These are phyloP conservation scores for Hydroisotoma schaefferi DNA, from an alignment of 2,888 invertebrate genomes.

Conservation along the genomic window DNA sequence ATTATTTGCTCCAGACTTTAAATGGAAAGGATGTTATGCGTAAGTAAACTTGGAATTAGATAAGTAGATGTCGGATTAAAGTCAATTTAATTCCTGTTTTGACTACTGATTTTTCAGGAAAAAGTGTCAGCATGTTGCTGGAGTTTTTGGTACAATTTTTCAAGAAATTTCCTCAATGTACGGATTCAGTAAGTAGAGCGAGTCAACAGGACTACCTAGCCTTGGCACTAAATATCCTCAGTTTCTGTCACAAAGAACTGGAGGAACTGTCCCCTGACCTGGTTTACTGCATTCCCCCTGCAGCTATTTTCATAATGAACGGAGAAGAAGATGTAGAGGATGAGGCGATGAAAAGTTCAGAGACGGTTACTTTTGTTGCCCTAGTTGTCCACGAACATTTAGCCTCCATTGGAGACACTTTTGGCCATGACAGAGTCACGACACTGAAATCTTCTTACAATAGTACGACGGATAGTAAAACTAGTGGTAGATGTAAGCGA, in stretches of 20 bases:
- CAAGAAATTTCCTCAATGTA: constrained; percentile 31
- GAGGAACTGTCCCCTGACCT: constrained; percentile 20
- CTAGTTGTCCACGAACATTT: constrained; percentile 39
- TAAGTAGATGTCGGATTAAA: background rate
- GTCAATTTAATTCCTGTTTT: background rate
- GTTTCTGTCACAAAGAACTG: constrained; percentile 31
- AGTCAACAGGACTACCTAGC: constrained; percentile 41
- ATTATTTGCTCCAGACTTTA: constrained; percentile 39
- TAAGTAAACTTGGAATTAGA: constrained; percentile 19
- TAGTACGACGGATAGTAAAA: too few relatives aligned
- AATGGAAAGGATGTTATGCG: constrained; percentile 30
- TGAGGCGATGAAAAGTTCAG: constrained; percentile 14
- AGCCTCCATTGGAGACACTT: constrained; percentile 30
- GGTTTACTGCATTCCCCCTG: constrained; percentile 24
- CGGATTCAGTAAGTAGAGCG: constrained; percentile 27
- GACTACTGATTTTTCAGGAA: background rate
- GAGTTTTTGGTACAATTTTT: constrained; percentile 7
- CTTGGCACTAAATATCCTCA: constrained; percentile 34
- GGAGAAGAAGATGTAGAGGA: constrained; percentile 28
- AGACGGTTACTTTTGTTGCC: constrained; percentile 25
- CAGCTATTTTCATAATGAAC: constrained; percentile 31
- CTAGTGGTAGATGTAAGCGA: too few relatives aligned
- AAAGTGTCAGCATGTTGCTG: background rate
- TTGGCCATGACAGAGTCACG: constrained; percentile 18
- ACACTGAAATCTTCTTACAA: background rate